These are phyloP conservation scores for Trichomycterus rosablanca DNA, from an alignment of 2,113 vertebrate genomes.

Conservation along the genomic window DNA sequence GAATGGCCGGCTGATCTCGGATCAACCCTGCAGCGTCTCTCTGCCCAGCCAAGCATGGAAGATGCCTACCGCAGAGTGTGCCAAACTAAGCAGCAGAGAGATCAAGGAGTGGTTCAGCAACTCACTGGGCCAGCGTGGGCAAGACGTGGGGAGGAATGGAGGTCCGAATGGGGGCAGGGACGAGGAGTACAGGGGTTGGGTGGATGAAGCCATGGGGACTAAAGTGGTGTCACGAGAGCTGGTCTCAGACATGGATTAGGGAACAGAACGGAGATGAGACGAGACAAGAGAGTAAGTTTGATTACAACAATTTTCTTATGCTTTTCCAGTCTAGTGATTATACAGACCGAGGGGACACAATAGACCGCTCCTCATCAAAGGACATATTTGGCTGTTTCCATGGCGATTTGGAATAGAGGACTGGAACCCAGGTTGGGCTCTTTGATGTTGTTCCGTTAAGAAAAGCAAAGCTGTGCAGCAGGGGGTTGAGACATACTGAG, in stretches of 20 bases:
- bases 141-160: slow-evolving; percentile 65
- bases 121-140: slow-evolving; percentile 57
- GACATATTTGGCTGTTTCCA: slow-evolving; percentile 38
- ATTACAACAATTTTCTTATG: slow-evolving; percentile 11
- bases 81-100: slow-evolving; percentile 62
- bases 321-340: slow-evolving; percentile 26
- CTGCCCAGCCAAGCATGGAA: slow-evolving; percentile 68
- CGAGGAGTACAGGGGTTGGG: slow-evolving; percentile 69
- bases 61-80: slow-evolving; percentile 70
- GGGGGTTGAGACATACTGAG: slow-evolving; percentile 31
- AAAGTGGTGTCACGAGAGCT: slow-evolving; percentile 60
- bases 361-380: slow-evolving; percentile 36
- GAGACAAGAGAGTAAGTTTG: slow-evolving; percentile 48
- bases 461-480: slow-evolving; percentile 33
- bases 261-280: slow-evolving; percentile 69
- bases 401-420: slow-evolving; percentile 36
- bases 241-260: slow-evolving; percentile 68
- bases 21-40: slow-evolving; percentile 58
- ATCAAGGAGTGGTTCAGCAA: slow-evolving; percentile 62
- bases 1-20: slow-evolving; percentile 49
- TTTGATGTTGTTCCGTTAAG: slow-evolving; percentile 39
- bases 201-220: slow-evolving; percentile 68
- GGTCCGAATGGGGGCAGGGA: slow-evolving; percentile 63
- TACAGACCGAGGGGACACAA: slow-evolving; percentile 32
- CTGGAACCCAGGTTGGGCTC: slow-evolving; percentile 40